Evolutionary conservation across 2,797 vertebrate species (phyloP).

Genomic region (Lepus townsendii): DNA sequence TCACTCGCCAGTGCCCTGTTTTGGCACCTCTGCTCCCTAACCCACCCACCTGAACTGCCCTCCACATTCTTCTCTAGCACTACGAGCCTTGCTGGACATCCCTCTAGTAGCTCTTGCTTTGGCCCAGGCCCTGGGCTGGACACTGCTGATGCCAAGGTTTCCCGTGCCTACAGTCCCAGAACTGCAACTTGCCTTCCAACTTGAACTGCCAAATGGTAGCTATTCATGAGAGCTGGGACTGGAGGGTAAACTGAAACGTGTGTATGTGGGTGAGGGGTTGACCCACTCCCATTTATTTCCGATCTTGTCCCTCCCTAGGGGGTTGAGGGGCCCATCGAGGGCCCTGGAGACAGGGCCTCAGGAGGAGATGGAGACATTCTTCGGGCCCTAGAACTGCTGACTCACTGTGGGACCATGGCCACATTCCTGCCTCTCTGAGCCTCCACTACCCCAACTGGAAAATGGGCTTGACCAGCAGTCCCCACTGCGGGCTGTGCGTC

Average conservation of each 20-base stretch:
- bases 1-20: not conserved
- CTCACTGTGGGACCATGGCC: not conserved
- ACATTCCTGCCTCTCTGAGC: conserved; percentile 43
- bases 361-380: not conserved
- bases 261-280: not conserved
- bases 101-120: not conserved
- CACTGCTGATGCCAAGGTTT: conserved; percentile 39
- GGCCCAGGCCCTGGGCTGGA: not conserved
- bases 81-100: not conserved
- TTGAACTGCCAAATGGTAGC: conserved; percentile 39
- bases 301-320: conserved; percentile 20
- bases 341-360: conserved; percentile 10
- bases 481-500: not conserved
- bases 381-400: not conserved
- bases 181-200: conserved; percentile 54
- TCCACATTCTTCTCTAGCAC: not conserved
- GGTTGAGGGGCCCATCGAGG: not conserved
- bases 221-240: conserved; percentile 26
- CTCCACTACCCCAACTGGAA: conserved; percentile 37
- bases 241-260: conserved; percentile 52
- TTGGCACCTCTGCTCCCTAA: conserved; percentile 34
- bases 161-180: not conserved
- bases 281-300: conserved; percentile 24
- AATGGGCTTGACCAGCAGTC: conserved; percentile 38
- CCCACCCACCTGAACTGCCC: not conserved